Evolutionary conservation across 23 tunicate genomes (phyloP).

Genomic region (Halocynthia aurantium): DNA sequence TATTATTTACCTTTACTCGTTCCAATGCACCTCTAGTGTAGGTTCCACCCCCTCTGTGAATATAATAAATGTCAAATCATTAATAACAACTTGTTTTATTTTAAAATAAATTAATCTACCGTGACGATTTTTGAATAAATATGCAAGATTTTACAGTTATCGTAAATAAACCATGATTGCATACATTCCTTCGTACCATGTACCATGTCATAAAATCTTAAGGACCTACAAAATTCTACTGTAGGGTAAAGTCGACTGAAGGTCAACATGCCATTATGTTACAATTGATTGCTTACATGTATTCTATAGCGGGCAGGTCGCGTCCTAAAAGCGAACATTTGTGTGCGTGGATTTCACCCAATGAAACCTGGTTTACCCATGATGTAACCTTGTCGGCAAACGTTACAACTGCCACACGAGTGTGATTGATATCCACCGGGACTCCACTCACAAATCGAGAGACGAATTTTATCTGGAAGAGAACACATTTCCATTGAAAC

Average conservation of each 20-base stretch:
- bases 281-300: slow-evolving; percentile 54
- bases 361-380: slow-evolving; percentile 93
- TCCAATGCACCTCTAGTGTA: slow-evolving; percentile 66
- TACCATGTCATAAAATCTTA: too few species aligned
- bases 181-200: too few species aligned
- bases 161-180: too few species aligned
- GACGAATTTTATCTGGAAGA: slow-evolving; percentile 73
- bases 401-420: slow-evolving; percentile 93
- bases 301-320: slow-evolving; percentile 64
- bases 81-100: too few species aligned
- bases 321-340: slow-evolving; percentile 86
- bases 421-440: slow-evolving; percentile 75
- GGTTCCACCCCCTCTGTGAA: slow-evolving; percentile 85
- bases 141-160: too few species aligned
- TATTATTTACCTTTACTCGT: slow-evolving; percentile 39
- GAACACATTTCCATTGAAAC: neutral
- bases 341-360: slow-evolving; percentile 88
- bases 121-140: too few species aligned
- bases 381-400: slow-evolving; percentile 59
- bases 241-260: too few species aligned
- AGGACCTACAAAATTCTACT: too few species aligned
- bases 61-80: neutral
- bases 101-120: too few species aligned
- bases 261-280: too few species aligned
- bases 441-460: slow-evolving; percentile 89